Evolutionary conservation across 2,888 invertebrate species (phyloP), one percentile per base, ranked within the genome.

Genomic region (Iselma pallidipennis): DNA sequence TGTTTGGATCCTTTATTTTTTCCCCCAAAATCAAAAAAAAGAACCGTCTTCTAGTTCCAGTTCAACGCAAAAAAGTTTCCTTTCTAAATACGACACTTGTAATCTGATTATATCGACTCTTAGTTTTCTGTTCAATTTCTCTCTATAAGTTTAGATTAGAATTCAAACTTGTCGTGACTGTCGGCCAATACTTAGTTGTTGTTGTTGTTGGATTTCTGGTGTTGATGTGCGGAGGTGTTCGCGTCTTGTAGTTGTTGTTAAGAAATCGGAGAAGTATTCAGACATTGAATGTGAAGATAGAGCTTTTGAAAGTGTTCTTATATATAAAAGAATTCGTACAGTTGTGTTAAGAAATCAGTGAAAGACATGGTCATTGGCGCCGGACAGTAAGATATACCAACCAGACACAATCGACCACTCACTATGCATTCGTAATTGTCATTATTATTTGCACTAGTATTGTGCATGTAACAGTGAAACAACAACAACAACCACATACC

Each of bases 401-500:
- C 60, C 66, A 68, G 70, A 70, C 70, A 70, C 70, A 69, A 55
- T 37, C 65, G 56, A 60, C 66, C 57, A 67, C 65, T 64, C 66
- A 63, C 65, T 66, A 65, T 70, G 70, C 68, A 68, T 71, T 58
- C 70, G 67, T 70, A 73, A 73, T 73, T 71, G 69, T 66, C 69
- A 67, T 67, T 65, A 68, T 37, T 66, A 71, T 71, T 73, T 70
- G 66, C 66, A 69, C 71, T 60, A 49, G 64, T 68, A 68, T 63
- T 68, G 61, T 66, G 59, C 61, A 53, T 51, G 61, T 60, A 57
- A 59, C 57, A 54, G 42, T 14, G 54, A 49, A 49, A 57, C 55
- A 55, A 59, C 45, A 45, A 59, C 55, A 62, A 57, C 58, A 57
- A 67, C 59, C 61, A 58, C 61, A n/a, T n/a, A n/a, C n/a, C n/a